Evolutionary conservation across 2,888 invertebrate genomes (phyloP).

Genomic region (Branchellion lobata): DNA sequence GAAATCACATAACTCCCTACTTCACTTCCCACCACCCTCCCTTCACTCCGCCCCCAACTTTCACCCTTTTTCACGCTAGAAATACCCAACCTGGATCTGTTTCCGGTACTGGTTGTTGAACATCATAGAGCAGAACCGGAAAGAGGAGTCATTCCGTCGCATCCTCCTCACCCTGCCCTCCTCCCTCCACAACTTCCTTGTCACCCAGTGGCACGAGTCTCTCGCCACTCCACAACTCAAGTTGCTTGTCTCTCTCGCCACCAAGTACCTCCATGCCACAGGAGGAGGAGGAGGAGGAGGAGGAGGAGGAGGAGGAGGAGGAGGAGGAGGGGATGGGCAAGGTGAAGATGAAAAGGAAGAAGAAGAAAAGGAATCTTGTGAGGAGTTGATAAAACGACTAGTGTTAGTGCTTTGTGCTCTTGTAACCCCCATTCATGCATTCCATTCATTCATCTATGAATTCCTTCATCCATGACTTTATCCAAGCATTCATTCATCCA

Average conservation of each 20-base stretch:
- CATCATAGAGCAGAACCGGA: constrained; percentile 53
- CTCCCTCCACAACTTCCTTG: constrained; percentile 51
- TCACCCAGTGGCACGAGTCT: constrained; percentile 54
- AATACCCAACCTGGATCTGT: constrained; percentile 49
- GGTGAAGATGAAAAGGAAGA: background rate
- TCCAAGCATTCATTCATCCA: too few species aligned
- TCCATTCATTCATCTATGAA: too few species aligned
- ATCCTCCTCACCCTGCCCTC: constrained; percentile 51
- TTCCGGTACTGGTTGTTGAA: constrained; percentile 54
- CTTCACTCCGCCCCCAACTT: background rate
- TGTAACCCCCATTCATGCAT: too few species aligned
- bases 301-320: background rate
- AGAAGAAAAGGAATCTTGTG: background rate
- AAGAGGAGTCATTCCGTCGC: constrained; percentile 49
- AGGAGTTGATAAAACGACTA: too few species aligned
- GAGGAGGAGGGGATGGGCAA: background rate
- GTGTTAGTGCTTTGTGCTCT: too few species aligned
- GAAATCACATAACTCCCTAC: too few species aligned
- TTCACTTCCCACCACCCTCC: too few species aligned
- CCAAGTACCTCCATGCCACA: constrained; percentile 48
- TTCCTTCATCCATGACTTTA: too few species aligned
- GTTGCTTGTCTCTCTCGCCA: constrained; percentile 46
- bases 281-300: background rate
- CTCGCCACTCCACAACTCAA: constrained; percentile 49
- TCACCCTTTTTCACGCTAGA: constrained; percentile 39